Percentiles rank a stretch among this genome's conserved stretches.
These are phyloP conservation scores for Sturnira hondurensis DNA, from an alignment of 2,113 vertebrate species.

Conservation along the genomic window DNA sequence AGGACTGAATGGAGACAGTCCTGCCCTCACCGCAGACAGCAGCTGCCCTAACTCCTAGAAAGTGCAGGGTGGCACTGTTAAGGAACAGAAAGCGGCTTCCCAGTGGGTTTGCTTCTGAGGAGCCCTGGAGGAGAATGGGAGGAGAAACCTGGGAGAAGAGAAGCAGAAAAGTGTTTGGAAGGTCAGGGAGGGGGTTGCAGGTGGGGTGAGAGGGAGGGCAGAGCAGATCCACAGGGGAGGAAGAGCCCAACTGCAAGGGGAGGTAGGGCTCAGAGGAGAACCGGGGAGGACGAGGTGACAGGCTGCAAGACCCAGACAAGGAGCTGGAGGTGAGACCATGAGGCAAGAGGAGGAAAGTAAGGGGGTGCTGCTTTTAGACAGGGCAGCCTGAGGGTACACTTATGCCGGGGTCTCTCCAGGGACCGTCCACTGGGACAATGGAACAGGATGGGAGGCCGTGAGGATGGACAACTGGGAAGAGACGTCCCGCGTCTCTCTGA, in stretches of 20 bases:
- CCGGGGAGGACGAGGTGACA: not conserved
- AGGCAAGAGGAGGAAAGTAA: not conserved
- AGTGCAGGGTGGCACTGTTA: not conserved
- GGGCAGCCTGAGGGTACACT: rapidly evolving
- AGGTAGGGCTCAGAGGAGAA: not conserved
- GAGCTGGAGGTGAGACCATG: not conserved
- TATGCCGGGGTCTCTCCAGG: not conserved
- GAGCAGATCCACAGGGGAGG: not conserved
- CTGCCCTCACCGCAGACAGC: rapidly evolving
- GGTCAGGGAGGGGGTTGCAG: not conserved
- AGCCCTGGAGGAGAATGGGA: not conserved
- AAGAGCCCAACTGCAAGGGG: not conserved
- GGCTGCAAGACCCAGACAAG: not conserved
- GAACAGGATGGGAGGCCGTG: not conserved
- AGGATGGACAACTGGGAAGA: not conserved
- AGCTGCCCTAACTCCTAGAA: not conserved
- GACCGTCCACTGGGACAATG: not conserved
- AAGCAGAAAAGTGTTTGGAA: not conserved
- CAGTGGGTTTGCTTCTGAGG: not conserved
- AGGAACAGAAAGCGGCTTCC: not conserved
- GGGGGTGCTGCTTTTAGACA: not conserved
- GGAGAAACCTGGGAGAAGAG: not conserved
- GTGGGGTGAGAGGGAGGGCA: not conserved
- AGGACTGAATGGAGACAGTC: too few relatives aligned
- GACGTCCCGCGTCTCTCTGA: not conserved